Evolutionary conservation across 2,888 invertebrate species (phyloP), one percentile per base, ranked within the genome.

Genomic region (Malthinus flaveolus): DNA sequence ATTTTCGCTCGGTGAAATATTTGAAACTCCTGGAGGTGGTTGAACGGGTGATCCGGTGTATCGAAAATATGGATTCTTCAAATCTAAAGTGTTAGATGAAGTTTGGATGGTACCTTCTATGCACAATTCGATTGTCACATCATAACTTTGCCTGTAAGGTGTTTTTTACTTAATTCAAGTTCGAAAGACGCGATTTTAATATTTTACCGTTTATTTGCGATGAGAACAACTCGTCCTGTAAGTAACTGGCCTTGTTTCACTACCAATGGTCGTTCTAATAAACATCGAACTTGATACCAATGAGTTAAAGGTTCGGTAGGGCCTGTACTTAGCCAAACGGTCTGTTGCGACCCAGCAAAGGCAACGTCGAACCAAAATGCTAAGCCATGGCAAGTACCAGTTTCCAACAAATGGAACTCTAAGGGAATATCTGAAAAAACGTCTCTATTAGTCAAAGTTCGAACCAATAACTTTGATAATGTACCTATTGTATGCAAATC

Each of bases 331-430:
- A 99, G 79, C 97, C 98, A 98, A 56, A 98, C 90, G 59, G 93
- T 91, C 73, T 94, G 91, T 59, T 87, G 87, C 44, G 87, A 87
- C 34, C 98, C 97, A 58, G 92, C 88, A 80, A 99, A 98, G 65
- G 97, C 90, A 15, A 98, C 97, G 81, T 99, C 97, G 78, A 99
- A 99, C 98, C 99, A 99, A 81, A 99, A 98, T 11, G 98, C 98
- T 64, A 99, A 82, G 1, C 98, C 98, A 73, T 99, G 98, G 66
- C 97, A 92, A 48, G 95, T 93, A 23, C 96, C 97, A 0, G 96
- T 91, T 78, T 95, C 93, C 68, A 93, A 83, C 68, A 97, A 84
- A 71, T 91, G 91, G 82, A 97, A 98, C 78, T 93, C 90, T 63
- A 98, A 85, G 44, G 97, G 97, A 71, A 99, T 93, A 79, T 95